Percentiles rank a stretch among this genome's conserved stretches.
phyloP scores from a whole-genome alignment of 2,888 invertebrate species.

The Pseudococcus longispinus region DNA sequence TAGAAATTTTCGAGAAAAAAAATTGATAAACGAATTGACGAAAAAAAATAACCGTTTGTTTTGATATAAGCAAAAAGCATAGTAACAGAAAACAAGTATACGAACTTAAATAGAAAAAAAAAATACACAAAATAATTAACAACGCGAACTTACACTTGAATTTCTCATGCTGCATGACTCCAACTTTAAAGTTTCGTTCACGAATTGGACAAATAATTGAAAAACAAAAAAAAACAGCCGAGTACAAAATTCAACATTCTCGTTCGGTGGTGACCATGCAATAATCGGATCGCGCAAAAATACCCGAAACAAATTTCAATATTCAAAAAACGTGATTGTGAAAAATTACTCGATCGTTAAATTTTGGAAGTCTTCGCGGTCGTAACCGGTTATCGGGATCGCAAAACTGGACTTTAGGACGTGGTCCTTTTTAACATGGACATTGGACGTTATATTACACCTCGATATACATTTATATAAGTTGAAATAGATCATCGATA shows the following conservation, averaged over 20 bases:
- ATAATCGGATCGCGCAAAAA: background rate
- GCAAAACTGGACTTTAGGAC: background rate
- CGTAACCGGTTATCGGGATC: background rate
- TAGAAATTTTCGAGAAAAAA: background rate
- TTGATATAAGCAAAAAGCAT: constrained; percentile 6
- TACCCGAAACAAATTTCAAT: background rate
- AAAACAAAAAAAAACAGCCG: constrained; percentile 23
- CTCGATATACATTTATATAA: background rate
- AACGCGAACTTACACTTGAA: constrained; percentile 50
- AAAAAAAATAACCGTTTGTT: constrained; percentile 33
- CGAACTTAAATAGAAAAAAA: constrained; percentile 3
- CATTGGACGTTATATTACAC: background rate
- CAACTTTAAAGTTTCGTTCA: constrained; percentile 37
- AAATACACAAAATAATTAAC: constrained; percentile 45
- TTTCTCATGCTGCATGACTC: constrained; percentile 46
- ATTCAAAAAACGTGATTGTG: background rate
- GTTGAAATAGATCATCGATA: constrained; percentile 26
- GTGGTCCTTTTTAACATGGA: background rate
- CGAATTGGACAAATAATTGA: constrained; percentile 41
- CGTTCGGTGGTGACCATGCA: background rate
- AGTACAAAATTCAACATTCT: constrained; percentile 23
- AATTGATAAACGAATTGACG: constrained; percentile 29
- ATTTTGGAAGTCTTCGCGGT: constrained; percentile 9
- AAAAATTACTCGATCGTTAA: constrained; percentile 17
- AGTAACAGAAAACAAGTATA: background rate